A percentile compares a stretch with the other conserved stretches of the same genome.
Conservation (phyloP, 2,888 invertebrate species). For the Xestia sexstrigata region DNA sequence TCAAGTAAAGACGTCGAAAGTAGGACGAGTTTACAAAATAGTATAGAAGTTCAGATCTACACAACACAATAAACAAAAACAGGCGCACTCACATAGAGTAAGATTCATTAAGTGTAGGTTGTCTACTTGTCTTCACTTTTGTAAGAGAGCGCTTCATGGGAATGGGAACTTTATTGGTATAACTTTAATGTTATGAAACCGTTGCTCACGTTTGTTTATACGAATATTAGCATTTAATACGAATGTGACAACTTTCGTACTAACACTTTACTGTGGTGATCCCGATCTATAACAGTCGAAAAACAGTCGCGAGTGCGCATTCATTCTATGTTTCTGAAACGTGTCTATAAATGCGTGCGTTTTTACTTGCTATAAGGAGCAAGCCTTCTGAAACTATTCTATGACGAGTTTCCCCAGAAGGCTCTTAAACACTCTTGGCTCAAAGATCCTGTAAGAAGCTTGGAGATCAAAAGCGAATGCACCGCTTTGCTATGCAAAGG, state of each 20-base stretch:
- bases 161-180: not conserved
- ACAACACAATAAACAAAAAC: not conserved
- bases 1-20: conserved; percentile 47
- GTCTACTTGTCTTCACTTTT: not conserved
- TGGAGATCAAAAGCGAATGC: conserved; percentile 56
- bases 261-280: not conserved
- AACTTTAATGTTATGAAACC: not conserved
- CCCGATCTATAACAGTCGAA: not conserved
- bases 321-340: not conserved
- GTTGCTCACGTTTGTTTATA: not conserved
- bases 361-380: too few relatives aligned
- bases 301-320: not conserved
- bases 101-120: not conserved
- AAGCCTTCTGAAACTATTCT: conserved; percentile 9
- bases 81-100: too few relatives aligned
- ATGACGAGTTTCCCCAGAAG: conserved; percentile 22
- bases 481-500: conserved; percentile 41
- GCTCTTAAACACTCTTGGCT: conserved; percentile 49
- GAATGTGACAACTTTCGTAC: not conserved
- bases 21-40: conserved; percentile 29
- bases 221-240: not conserved
- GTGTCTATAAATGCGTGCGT: not conserved
- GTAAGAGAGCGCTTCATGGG: not conserved
- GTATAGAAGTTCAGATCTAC: conserved; percentile 11
- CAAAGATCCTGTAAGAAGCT: conserved; percentile 52